phyloP scores from a whole-genome alignment of 2,797 vertebrate genomes.

The Denticeps clupeoides region DNA sequence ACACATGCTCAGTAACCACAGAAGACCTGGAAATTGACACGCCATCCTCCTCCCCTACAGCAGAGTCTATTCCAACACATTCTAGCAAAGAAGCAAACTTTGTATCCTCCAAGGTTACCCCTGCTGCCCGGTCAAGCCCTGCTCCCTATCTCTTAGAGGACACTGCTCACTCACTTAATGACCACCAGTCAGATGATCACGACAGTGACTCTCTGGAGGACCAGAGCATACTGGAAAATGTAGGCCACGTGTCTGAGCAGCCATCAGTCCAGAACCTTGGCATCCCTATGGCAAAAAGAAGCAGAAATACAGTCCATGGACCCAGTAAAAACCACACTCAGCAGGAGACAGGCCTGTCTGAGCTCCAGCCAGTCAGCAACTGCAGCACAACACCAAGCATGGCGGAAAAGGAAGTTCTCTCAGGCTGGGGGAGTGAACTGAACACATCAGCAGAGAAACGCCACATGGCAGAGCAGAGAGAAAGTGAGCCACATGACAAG shows the following conservation, averaged over 20 bases:
- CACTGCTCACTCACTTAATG: not conserved
- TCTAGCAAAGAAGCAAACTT: too few species aligned
- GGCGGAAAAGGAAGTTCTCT: slow-evolving; percentile 1
- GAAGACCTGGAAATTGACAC: too few species aligned
- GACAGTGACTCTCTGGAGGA: slow-evolving; percentile 27
- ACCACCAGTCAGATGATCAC: slow-evolving; percentile 47
- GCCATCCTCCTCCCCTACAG: too few species aligned
- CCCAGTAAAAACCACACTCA: too few species aligned
- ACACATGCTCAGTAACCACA: slow-evolving; percentile 31
- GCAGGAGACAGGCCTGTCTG: too few species aligned
- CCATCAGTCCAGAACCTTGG: slow-evolving; percentile 41
- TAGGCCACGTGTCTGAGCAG: slow-evolving; percentile 27
- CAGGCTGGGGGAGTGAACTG: not conserved
- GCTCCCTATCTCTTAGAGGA: slow-evolving; percentile 2
- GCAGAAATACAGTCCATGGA: slow-evolving; percentile 2
- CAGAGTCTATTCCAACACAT: too few species aligned
- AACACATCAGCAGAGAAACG: not conserved
- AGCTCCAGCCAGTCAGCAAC: too few species aligned
- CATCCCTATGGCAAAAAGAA: slow-evolving; percentile 23
- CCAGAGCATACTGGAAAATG: slow-evolving; percentile 23
- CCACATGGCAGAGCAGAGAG: not conserved
- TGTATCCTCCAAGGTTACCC: too few species aligned
- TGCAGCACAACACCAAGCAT: slow-evolving; percentile 10
- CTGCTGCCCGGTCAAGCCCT: too few species aligned
- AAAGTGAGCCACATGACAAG: not conserved